These are phyloP conservation scores for Teleiodes luculella DNA, from an alignment of 2,888 invertebrate genomes.

Conservation along the genomic window DNA sequence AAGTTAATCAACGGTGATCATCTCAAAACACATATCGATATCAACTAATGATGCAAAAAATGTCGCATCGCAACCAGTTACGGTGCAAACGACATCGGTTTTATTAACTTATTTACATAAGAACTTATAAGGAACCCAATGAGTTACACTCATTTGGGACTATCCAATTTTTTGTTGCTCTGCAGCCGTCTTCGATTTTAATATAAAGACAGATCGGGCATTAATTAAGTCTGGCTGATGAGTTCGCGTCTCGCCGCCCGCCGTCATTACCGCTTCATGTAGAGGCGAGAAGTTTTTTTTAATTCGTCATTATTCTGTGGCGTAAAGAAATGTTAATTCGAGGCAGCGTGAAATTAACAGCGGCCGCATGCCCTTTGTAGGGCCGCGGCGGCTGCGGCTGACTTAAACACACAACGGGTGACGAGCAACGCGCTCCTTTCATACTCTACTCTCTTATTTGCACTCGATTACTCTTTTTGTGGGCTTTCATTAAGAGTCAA, in stretches of 20 bases:
- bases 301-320: conserved; percentile 78
- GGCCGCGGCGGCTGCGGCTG: conserved; percentile 67
- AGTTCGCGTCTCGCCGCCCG: conserved; percentile 60
- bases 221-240: conserved; percentile 76
- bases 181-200: conserved; percentile 58
- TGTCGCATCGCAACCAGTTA: conserved; percentile 8
- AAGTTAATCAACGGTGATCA: conserved; percentile 4
- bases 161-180: conserved; percentile 35
- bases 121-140: conserved; percentile 33
- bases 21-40: conserved; percentile 6
- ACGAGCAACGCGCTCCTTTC: conserved; percentile 66
- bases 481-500: conserved; percentile 65
- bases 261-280: conserved; percentile 73
- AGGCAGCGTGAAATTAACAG: conserved; percentile 80
- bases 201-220: conserved; percentile 77
- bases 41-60: conserved; percentile 4
- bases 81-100: conserved; percentile 3
- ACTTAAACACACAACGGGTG: conserved; percentile 78
- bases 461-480: conserved; percentile 71
- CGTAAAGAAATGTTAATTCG: conserved; percentile 80
- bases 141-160: conserved; percentile 28
- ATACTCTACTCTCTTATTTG: conserved; percentile 72
- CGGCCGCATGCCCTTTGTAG: conserved; percentile 73
- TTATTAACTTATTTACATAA: conserved; percentile 9
- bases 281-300: conserved; percentile 74